Percentiles rank a stretch among this genome's conserved stretches.
These are phyloP conservation scores for Pentalonia nigronervosa DNA, from an alignment of 1,140 invertebrate species.

Conservation along the genomic window DNA sequence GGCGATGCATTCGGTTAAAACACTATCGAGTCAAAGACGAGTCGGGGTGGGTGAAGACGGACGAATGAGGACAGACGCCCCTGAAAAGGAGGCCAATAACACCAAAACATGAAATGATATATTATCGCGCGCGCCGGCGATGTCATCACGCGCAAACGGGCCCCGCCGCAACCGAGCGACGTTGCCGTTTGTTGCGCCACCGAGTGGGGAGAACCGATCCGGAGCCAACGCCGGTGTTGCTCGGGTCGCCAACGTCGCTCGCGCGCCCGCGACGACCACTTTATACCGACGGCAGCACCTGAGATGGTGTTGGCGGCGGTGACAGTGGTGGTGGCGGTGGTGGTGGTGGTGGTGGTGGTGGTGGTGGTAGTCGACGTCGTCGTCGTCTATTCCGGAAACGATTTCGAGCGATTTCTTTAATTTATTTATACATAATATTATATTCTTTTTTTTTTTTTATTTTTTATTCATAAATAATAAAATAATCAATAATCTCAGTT, in stretches of 20 bases:
- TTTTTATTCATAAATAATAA: background rate
- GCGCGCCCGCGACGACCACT: conserved; percentile 24
- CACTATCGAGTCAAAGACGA: background rate
- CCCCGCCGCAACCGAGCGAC: background rate
- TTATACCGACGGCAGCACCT: conserved; percentile 27
- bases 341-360: background rate
- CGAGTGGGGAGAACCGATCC: background rate
- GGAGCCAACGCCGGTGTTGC: background rate
- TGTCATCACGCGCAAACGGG: conserved; percentile 25
- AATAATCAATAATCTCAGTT: conserved; percentile 20
- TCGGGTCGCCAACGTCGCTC: conserved; percentile 3
- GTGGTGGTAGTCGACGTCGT: background rate
- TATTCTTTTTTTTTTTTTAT: background rate
- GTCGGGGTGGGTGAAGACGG: background rate
- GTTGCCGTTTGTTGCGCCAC: conserved; percentile 19
- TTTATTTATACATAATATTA: background rate
- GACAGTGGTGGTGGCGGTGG: background rate
- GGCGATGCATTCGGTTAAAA: background rate
- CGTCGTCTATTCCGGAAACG: conserved; percentile 29
- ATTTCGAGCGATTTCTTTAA: background rate
- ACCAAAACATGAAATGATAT: conserved; percentile 1
- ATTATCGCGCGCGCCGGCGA: background rate
- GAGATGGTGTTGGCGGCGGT: background rate
- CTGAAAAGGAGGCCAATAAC: conserved; percentile 5
- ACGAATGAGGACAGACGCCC: background rate